These are phyloP conservation scores for Coptotermes formosanus DNA, from an alignment of 1,140 invertebrate genomes.

Conservation along the genomic window DNA sequence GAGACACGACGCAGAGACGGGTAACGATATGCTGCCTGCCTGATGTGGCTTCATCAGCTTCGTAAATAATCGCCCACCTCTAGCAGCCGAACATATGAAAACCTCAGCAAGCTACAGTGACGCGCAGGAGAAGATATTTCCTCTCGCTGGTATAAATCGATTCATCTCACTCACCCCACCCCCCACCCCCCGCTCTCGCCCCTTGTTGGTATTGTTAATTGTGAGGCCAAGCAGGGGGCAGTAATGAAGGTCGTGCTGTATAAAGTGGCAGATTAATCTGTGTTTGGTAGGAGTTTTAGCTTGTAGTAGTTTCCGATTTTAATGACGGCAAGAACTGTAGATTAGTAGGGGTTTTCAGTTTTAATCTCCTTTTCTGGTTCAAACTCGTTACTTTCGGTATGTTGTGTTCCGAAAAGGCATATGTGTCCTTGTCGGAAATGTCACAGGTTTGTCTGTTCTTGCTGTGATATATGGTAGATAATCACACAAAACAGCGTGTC, in stretches of 20 bases:
- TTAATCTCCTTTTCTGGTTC: not conserved
- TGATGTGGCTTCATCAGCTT: slow-evolving; percentile 1
- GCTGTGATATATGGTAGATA: too few species aligned
- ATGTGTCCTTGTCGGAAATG: not conserved
- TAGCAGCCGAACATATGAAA: not conserved
- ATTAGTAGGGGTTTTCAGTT: not conserved
- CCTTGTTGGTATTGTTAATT: slow-evolving; percentile 11
- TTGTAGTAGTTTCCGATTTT: not conserved
- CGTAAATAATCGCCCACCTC: not conserved
- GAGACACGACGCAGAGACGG: not conserved
- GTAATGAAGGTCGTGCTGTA: not conserved
- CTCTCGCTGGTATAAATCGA: not conserved
- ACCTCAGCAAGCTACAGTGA: not conserved
- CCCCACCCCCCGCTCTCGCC: not conserved
- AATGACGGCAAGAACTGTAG: not conserved
- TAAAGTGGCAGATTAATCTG: slow-evolving; percentile 2
- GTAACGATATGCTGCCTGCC: not conserved
- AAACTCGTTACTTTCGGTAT: not conserved
- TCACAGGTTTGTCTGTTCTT: too few species aligned
- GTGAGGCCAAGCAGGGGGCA: not conserved
- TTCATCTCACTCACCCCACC: not conserved
- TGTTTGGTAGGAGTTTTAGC: not conserved
- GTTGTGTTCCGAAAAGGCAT: not conserved
- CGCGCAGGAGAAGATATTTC: not conserved
- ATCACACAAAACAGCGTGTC: too few species aligned